Evolutionary conservation across 2,113 vertebrate genomes (phyloP), one percentile per base, ranked within the genome.

Genomic region (Scalopus aquaticus): DNA sequence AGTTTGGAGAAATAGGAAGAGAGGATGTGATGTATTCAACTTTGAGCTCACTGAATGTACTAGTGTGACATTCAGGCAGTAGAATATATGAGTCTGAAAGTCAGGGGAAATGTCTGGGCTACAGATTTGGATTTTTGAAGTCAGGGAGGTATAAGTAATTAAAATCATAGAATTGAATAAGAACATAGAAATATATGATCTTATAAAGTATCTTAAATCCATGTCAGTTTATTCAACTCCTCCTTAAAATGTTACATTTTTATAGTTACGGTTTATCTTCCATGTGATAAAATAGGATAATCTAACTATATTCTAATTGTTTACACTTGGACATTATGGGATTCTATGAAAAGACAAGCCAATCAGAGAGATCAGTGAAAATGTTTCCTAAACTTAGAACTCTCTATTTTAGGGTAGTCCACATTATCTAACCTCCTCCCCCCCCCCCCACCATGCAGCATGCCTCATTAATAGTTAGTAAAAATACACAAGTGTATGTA

Each of bases 401-500:
- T 46, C 64, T 90, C 0, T 84, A 44, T 88, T 22, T 54, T 76
- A 39, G n/a, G 70, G 3, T 46, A 82, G 56, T 65, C 56, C 37
- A 81, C 51, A 70, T 78, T 60, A 78, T 24, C 30, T 32, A 49
- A 12, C 39, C 24, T 1, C 28, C 9, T 8, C 13, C 9, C 17
- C 65, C 37, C 13, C 46, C 87, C 26, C 20, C 30, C 72, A 17
- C 49, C 17, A 1, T n/a, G 56, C 44, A 86, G 3, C 11, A 93
- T 39, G 65, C 78, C 64, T 91, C 70, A 83, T 82, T 89, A 91
- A 85, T 56, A 94, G 56, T 64, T 24, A 65, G 28, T 77, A 42
- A 94, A 88, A 88, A 54, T 39, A 95, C 46, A 72, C 26, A 93
- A 80, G 85, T 80, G 10, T 88, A 67, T 67, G 39, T 80, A 83